Base-by-base conservation (phyloP, 2,888 invertebrate genomes). In the Synergus umbraculus region DNA sequence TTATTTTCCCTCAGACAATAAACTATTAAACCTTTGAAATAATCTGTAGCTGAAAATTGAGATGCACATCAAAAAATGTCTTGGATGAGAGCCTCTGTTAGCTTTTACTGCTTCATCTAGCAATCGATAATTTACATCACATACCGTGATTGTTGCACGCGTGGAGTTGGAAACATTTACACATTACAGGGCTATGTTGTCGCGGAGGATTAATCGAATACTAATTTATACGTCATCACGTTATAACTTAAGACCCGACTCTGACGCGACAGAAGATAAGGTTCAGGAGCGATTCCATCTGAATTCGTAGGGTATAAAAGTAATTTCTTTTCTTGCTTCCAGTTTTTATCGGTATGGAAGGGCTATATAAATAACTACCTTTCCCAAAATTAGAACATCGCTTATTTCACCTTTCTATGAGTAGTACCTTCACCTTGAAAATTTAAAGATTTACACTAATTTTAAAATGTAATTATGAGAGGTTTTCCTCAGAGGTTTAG, bases 121-220 rank as follows among this genome's bases (percentile, higher is more conserved):
- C 37, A 15, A 58, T 73, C 29, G 46, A 69, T 69, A 69, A 73
- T 73, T 73, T 73, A 54, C 37, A n/a, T 49, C 37, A 29, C 49
- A 58, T 49, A 2, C n/a, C 9, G 73, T 37, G 73, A 73, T 73
- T 54, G 73, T 73, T 73, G 15, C 37, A 73, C 54, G 73, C 54
- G 54, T 41, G n/a, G 54, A 73, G 73, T 58, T 73, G 54, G 37
- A 73, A 73, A 73, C 73, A 73, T 73, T 73, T 54, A 18, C 58
- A 58, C 58, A 58, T 58, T 58, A 58, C 54, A 73, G 49, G n/a
- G 49, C 37, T 54, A 58, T 73, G 73, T 73, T 73, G 73, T 73
- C 73, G 54, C n/a, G 73, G n/a, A 49, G 54, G 54, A 73, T 73
- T 37, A 73, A 54, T 73, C 73, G 73, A 73, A 73, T 58, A 73